Percentiles rank a stretch among this genome's conserved stretches.
Evolutionary conservation across 2,113 vertebrate genomes (phyloP).

Genomic region (Halichoerus grypus): DNA sequence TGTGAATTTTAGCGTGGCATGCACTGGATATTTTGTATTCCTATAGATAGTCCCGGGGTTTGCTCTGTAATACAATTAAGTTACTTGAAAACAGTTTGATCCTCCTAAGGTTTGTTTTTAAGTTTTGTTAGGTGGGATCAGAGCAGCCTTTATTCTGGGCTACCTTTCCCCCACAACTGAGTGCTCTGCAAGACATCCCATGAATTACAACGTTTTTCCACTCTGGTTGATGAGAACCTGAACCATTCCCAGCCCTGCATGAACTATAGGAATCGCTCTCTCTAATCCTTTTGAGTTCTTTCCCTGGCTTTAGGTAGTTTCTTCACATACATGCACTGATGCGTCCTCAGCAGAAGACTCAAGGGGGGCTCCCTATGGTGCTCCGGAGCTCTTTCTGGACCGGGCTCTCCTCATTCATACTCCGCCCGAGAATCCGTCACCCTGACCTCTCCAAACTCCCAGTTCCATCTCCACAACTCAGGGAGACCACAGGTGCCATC

Average conservation of each 20-base stretch:
- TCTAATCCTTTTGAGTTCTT: neutral
- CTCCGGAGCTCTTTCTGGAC: neutral
- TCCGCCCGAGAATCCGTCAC: neutral
- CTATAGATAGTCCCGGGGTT: neutral
- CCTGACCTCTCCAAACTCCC: neutral
- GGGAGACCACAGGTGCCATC: neutral
- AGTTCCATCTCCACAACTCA: neutral
- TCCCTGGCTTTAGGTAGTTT: neutral
- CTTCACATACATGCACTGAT: neutral
- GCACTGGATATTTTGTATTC: neutral
- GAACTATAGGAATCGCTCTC: neutral
- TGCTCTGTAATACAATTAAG: neutral
- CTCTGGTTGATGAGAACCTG: neutral
- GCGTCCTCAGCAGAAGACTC: neutral
- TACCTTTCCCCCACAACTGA: neutral
- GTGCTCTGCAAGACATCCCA: neutral
- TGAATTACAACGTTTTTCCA: neutral
- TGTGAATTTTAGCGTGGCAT: neutral
- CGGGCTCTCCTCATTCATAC: neutral
- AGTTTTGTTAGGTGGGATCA: neutral
- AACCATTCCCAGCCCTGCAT: neutral
- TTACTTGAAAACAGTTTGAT: neutral
- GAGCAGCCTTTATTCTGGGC: neutral
- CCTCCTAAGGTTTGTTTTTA: neutral
- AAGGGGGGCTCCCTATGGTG: accelerated